Conservation (phyloP, 1,140 invertebrate genomes). For the Dendroctonus ponderosae region DNA sequence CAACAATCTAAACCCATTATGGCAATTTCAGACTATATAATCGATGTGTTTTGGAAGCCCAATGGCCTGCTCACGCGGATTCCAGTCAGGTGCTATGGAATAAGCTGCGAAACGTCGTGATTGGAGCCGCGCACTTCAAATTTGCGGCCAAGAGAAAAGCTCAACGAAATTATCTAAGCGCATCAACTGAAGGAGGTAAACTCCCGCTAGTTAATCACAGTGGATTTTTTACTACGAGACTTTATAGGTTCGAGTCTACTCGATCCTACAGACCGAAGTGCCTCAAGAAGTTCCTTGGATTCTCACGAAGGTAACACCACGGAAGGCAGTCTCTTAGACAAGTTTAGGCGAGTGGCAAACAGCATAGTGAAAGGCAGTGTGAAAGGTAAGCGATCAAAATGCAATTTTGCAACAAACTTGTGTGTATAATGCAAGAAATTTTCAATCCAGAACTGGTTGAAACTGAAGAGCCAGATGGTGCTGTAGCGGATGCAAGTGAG, state of each 20-base stretch:
- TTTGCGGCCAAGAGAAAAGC: conserved; percentile 65
- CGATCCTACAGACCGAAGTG: conserved; percentile 53
- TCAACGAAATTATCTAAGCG: conserved; percentile 51
- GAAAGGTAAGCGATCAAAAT: conserved; percentile 29
- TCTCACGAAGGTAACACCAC: conserved; percentile 52
- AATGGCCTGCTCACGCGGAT: conserved; percentile 81
- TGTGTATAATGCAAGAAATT: neutral
- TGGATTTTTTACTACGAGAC: neutral
- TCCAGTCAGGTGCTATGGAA: conserved; percentile 86
- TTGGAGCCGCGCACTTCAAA: conserved; percentile 84
- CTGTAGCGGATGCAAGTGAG: conserved; percentile 17
- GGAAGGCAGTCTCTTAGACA: conserved; percentile 59
- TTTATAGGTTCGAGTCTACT: conserved; percentile 49
- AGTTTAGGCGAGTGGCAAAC: conserved; percentile 59
- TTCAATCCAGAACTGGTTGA: conserved; percentile 13
- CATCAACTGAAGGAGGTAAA: conserved; percentile 50
- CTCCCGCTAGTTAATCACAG: neutral
- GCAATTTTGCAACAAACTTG: neutral
- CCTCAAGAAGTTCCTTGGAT: conserved; percentile 55
- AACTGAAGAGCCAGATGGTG: conserved; percentile 17
- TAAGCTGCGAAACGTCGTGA: conserved; percentile 87
- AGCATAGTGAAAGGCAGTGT: conserved; percentile 60
- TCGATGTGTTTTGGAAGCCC: conserved; percentile 83
- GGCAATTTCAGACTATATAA: conserved; percentile 57
- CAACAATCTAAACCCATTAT: neutral